Base-by-base conservation (phyloP, 2,888 invertebrate species). In the Mellilla xanthometata region DNA sequence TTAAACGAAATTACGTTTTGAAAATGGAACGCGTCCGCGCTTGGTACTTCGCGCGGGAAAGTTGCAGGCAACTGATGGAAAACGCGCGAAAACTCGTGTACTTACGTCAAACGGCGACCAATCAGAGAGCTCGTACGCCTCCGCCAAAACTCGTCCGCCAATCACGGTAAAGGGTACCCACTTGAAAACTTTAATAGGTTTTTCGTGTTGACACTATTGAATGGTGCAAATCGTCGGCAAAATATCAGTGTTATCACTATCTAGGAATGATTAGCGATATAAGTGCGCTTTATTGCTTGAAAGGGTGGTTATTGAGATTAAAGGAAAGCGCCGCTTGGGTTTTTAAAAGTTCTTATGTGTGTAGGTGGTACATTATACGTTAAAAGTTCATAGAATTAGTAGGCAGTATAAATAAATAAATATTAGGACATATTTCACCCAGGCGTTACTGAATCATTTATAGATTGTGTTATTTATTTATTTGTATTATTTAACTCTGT, bases 131-230 rank as follows among this genome's bases (percentile, higher is more conserved):
- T 39, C 68, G 67, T 53, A 79, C 84, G 81, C 85, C 84, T 81
- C 79, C 82, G 72, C 75, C 51, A 56, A 58, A 56, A 53, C 26
- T 27, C 22, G 12, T 47, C 53, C 19, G 49, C 88, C 86, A 88
- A 87, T 86, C 69, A 49, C 60, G 53, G 40, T 52, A 72, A 72
- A 78, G 77, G 76, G 64, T 70, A 79, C 63, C 72, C 78, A 81
- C 82, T 86, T 75, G 68, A 80, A 81, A 79, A 79, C 68, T 85
- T 86, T 83, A 86, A 85, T 79, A 80, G 76, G 80, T 76, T 86
- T 86, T 80, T 76, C 81, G 68, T 84, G 85, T 86, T 68, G 65
- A 66, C 70, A 65, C 69, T 72, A 65, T 68, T 64, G 64, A 64
- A 65, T 62, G 59, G 59, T 56, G 65, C 63, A 58, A 69, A 68